Evolutionary conservation across 1,140 invertebrate species (phyloP), one percentile per base, ranked within the genome.

Genomic region (Cotesia vestalis): DNA sequence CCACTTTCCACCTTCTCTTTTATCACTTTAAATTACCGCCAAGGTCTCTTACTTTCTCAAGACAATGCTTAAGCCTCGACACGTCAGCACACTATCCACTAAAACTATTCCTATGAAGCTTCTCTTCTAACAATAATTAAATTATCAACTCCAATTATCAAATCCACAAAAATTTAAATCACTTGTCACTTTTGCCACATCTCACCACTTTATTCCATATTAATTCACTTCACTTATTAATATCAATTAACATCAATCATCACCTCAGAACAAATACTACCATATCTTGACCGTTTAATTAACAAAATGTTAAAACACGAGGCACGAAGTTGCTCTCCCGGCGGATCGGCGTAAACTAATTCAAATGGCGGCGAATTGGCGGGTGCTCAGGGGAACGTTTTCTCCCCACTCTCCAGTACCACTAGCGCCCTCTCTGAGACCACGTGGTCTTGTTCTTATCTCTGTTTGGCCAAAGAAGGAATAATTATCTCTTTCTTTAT

Each of bases 261-360:
- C 11, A 55, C 12, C 53, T 55, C 4, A 55, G n/a, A 55, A n/a
- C 12, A 55, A n/a, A 9, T 14, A 9, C 1, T 17, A 55, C 53
- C 27, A 27, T 27, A 27, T 27, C 27, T 27, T 55, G 0, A 5
- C n/a, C 12, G 53, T 17, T 14, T n/a, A 55, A 55, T 14, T 14
- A 55, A 55, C 53, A 38, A 63, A 20, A 40, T 14, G 17, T 34
- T n/a, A 61, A 34, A 68, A 71, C 75, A 72, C 70, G 74, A 79
- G 66, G 70, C 74, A 72, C 71, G 14, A 59, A 4, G 14, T 0
- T 5, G 20, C 72, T 80, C 69, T 72, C 46, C 64, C 79, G 72
- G 77, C 80, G 83, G 77, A 81, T 78, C 79, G 77, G 77, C 80
- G 80, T 81, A 77, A 78, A 86, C 85, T 86, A 80, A 85, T 46